A percentile compares a stretch with the other conserved stretches of the same genome.
phyloP scores from a whole-genome alignment of 2,888 invertebrate genomes.

The Drosophila buzzatii region DNA sequence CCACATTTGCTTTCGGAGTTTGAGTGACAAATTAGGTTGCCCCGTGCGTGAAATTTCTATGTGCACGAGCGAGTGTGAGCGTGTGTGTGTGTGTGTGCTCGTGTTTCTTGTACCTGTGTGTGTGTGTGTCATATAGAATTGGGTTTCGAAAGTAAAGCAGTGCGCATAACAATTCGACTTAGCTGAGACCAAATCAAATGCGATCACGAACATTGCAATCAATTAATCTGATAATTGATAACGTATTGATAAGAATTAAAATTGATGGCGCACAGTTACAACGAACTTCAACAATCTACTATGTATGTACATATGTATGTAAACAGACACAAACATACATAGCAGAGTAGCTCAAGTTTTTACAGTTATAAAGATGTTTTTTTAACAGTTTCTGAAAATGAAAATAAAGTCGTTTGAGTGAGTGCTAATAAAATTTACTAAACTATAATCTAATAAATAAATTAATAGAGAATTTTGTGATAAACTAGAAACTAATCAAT shows the following conservation, averaged over 20 bases:
- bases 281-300: background rate
- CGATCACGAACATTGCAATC: background rate
- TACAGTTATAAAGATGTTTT: background rate
- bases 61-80: background rate
- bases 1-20: constrained; percentile 45
- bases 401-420: too few relatives aligned
- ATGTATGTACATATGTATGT: background rate
- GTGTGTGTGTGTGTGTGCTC: background rate
- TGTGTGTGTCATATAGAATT: constrained; percentile 1
- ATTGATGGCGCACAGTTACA: constrained; percentile 1
- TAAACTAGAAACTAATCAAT: too few relatives aligned
- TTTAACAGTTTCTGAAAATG: background rate
- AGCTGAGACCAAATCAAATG: background rate
- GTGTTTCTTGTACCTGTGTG: background rate
- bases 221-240: constrained; percentile 1
- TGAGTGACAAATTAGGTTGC: constrained; percentile 62
- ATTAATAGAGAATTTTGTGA: too few relatives aligned
- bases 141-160: constrained; percentile 11
- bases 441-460: too few relatives aligned
- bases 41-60: constrained; percentile 4
- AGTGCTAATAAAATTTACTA: too few relatives aligned
- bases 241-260: constrained; percentile 4
- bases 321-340: background rate
- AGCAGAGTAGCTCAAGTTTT: background rate
- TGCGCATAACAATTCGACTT: constrained; percentile 2